These are phyloP conservation scores for Tachystola acroxantha DNA, from an alignment of 2,888 invertebrate genomes.

Conservation along the genomic window DNA sequence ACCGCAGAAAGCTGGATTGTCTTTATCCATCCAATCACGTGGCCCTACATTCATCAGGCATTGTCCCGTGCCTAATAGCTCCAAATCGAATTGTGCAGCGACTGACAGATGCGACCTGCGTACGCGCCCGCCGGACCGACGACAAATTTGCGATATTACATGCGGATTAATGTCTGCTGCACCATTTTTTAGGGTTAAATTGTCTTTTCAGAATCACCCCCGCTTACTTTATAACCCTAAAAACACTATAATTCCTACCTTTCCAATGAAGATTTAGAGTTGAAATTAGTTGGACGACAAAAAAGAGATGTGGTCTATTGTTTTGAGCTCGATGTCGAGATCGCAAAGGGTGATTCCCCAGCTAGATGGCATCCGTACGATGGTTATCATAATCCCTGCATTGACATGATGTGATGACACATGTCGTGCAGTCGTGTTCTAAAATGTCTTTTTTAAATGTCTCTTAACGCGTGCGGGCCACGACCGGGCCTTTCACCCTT, in stretches of 20 bases:
- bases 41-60: constrained; percentile 24
- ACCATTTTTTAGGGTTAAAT: constrained; percentile 77
- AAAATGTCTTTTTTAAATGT: constrained; percentile 64
- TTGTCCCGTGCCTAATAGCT: constrained; percentile 50
- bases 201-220: constrained; percentile 71
- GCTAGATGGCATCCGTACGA: constrained; percentile 73
- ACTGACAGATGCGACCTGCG: constrained; percentile 57
- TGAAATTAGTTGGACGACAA: constrained; percentile 16
- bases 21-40: constrained; percentile 43
- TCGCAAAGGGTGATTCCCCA: constrained; percentile 74
- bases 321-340: constrained; percentile 44
- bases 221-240: constrained; percentile 20
- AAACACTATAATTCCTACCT: constrained; percentile 20
- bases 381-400: constrained; percentile 78
- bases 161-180: constrained; percentile 75
- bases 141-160: constrained; percentile 78
- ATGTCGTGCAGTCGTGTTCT: constrained; percentile 71
- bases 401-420: constrained; percentile 78
- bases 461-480: constrained; percentile 18
- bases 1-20: constrained; percentile 20
- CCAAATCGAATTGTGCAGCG: constrained; percentile 61
- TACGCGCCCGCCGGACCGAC: constrained; percentile 53
- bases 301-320: constrained; percentile 35
- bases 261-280: constrained; percentile 16
- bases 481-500: constrained; percentile 27